Evolutionary conservation across 2,797 vertebrate species (phyloP), one percentile per base, ranked within the genome.

Genomic region (Danio kyathit): DNA sequence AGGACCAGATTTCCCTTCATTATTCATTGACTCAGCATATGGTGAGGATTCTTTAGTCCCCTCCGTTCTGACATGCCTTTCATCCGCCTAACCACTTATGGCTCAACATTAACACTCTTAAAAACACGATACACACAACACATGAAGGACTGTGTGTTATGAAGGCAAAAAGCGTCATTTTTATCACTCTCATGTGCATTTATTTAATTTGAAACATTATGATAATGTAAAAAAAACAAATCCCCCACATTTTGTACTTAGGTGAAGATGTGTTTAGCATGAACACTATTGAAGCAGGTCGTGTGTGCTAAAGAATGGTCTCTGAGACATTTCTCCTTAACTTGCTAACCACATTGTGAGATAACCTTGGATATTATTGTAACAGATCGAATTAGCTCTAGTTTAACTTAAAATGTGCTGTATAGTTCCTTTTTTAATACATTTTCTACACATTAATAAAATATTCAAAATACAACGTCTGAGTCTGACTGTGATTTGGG

Each of bases 371-470:
- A 89, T 92, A 91, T 90, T 91, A 88, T 82, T 76, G 76, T 86
- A 84, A 87, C 74, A 83, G 88, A 91, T 93, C 87, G 86, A 95
- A 95, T 95, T 96, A 96, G 96, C 87, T 96, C 94, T 97, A 96
- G 96, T 96, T 96, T 96, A 94, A 95, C 94, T 90, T 95, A 96
- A 95, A 93, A 94, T 96, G 96, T 98, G 97, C 95, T 96, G 96
- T 97, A 98, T 96, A 97, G 94, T 94, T 96, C 96, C 96, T 98
- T 99, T 99, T 99, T 97, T 98, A 97, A 96, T 97, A 96, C 95
- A 97, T 99, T 99, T 99, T 99, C 96, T 99, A 99, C 96, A 95
- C 94, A 94, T 97, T 99, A 99, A 97, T 99, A 99, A 99, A 99
- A 97, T 95, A 96, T 96, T 96, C 91, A 84, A 94, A 96, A 91